Percentiles rank a stretch among this genome's conserved stretches.
phyloP scores from a whole-genome alignment of 1,140 invertebrate genomes.

The Ylistrum balloti region DNA sequence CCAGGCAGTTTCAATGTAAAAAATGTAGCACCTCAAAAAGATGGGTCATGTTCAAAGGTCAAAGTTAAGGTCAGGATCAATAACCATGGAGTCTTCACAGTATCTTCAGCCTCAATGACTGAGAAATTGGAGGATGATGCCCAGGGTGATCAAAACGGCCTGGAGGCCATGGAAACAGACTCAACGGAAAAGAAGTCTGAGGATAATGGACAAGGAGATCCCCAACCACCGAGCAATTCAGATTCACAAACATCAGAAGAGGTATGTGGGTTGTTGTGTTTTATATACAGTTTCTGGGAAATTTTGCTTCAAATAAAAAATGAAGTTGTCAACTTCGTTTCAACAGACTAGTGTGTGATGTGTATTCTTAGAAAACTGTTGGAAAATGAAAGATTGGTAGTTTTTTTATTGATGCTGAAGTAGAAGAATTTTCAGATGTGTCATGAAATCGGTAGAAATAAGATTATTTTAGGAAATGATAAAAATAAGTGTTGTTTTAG shows the following conservation, averaged over 20 bases:
- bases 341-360: too few relatives aligned
- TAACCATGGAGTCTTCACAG: slow-evolving; percentile 94
- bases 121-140: slow-evolving; percentile 86
- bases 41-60: slow-evolving; percentile 95
- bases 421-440: too few relatives aligned
- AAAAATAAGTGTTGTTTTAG: too few relatives aligned
- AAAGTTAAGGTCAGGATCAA: slow-evolving; percentile 98
- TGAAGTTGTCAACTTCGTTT: too few relatives aligned
- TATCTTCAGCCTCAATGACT: slow-evolving; percentile 92
- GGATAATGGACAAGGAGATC: slow-evolving; percentile 56
- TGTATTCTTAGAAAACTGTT: too few relatives aligned
- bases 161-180: slow-evolving; percentile 79
- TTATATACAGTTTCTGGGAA: too few relatives aligned
- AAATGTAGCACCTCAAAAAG: slow-evolving; percentile 90
- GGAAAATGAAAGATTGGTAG: too few relatives aligned
- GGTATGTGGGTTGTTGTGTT: too few relatives aligned
- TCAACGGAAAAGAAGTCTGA: slow-evolving; percentile 65
- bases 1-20: slow-evolving; percentile 91
- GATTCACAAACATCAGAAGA: slow-evolving; percentile 55
- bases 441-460: too few relatives aligned
- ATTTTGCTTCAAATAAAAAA: too few relatives aligned
- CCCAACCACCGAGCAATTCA: slow-evolving; percentile 50
- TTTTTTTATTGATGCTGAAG: too few relatives aligned
- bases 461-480: too few relatives aligned
- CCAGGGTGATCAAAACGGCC: slow-evolving; percentile 73